A percentile compares a stretch with the other conserved stretches of the same genome.
Evolutionary conservation across 2,113 vertebrate genomes (phyloP).

Genomic region (Gasterosteus aculeatus): DNA sequence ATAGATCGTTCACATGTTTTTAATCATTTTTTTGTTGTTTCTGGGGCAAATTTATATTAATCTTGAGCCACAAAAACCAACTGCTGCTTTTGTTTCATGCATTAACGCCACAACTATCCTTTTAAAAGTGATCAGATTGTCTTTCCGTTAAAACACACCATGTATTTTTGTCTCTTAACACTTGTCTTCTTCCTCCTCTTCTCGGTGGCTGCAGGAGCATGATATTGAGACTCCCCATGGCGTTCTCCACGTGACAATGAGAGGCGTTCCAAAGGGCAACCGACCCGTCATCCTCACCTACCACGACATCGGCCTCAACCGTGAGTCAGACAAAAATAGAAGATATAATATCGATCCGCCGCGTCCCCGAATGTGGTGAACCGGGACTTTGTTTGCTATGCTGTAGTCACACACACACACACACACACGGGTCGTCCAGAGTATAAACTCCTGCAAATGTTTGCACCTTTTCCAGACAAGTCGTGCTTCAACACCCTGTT

Average conservation of each 20-base stretch:
- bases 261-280: conserved; percentile 91
- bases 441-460: not conserved
- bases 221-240: conserved; percentile 95
- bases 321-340: conserved; percentile 82
- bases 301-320: conserved; percentile 98
- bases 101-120: not conserved
- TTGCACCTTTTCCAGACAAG: conserved; percentile 84
- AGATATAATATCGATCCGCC: not conserved
- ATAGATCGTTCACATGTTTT: not conserved
- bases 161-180: not conserved
- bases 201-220: conserved; percentile 87
- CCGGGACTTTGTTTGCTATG: too few species aligned
- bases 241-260: conserved; percentile 93
- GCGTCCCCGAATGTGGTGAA: not conserved
- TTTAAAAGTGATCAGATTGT: not conserved
- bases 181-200: not conserved
- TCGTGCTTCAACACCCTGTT: conserved; percentile 99
- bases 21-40: conserved; percentile 7
- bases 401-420: not conserved
- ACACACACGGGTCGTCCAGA: not conserved
- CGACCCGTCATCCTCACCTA: conserved; percentile 96
- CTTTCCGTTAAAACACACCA: not conserved
- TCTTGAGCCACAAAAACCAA: not conserved
- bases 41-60: not conserved
- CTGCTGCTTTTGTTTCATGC: not conserved